phyloP scores from a whole-genome alignment of 92 coral and sea anemone genomes.

The Parazoanthus swiftii region DNA sequence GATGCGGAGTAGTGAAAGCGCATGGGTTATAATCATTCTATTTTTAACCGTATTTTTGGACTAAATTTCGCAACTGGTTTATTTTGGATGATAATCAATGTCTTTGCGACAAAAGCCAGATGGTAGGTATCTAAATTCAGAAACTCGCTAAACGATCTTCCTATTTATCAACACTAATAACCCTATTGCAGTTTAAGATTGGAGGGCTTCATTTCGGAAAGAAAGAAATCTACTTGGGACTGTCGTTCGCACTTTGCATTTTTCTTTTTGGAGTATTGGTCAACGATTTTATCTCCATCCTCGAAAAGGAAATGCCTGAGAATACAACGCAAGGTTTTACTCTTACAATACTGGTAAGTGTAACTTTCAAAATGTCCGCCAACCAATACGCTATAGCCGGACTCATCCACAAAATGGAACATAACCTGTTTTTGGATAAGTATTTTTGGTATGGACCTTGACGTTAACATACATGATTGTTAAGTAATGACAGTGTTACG shows the following conservation, averaged over 20 bases:
- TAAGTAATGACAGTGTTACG: no score
- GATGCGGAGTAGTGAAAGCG: background rate
- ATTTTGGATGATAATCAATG: conserved; percentile 39
- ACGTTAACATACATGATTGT: no score
- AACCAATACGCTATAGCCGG: background rate
- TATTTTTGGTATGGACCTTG: no score
- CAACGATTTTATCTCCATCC: conserved; percentile 83
- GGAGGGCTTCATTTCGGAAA: conserved; percentile 85
- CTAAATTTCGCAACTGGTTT: conserved; percentile 3
- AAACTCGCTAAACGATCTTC: background rate
- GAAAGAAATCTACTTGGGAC: conserved; percentile 81
- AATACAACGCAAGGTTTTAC: conserved; percentile 87
- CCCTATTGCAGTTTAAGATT: conserved; percentile 81
- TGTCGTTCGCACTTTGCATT: conserved; percentile 71
- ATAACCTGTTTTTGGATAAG: background rate
- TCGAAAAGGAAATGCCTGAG: conserved; percentile 90
- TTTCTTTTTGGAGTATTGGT: conserved; percentile 78
- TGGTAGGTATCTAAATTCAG: conserved; percentile 38
- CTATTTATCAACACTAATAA: background rate
- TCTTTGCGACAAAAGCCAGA: conserved; percentile 45
- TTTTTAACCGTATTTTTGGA: background rate
- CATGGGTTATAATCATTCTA: background rate
- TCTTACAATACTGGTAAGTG: conserved; percentile 78
- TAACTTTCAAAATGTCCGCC: no score
- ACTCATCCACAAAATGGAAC: background rate